phyloP scores from a whole-genome alignment of 2,888 invertebrate genomes.

The Trisateles emortualis region DNA sequence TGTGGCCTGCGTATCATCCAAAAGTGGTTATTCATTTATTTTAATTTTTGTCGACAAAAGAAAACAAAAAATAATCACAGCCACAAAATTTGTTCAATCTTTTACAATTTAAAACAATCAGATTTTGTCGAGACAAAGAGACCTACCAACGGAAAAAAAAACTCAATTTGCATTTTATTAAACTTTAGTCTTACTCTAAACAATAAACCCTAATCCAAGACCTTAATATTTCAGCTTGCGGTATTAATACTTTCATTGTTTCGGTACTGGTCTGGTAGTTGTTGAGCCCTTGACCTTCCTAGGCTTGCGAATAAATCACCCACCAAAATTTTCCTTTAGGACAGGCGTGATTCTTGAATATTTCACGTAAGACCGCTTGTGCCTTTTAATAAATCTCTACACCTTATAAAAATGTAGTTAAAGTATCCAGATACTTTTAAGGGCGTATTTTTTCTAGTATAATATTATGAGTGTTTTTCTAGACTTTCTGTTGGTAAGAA shows the following conservation, averaged over 20 bases:
- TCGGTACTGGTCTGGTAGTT: slow-evolving; percentile 4
- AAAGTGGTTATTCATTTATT: too few species aligned
- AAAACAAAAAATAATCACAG: neutral
- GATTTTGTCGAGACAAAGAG: neutral
- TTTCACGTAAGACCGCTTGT: slow-evolving; percentile 62
- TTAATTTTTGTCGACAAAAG: too few species aligned
- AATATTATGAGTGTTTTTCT: too few species aligned
- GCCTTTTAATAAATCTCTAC: slow-evolving; percentile 64
- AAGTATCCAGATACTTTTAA: slow-evolving; percentile 6
- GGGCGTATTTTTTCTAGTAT: neutral
- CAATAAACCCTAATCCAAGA: neutral
- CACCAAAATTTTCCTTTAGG: slow-evolving; percentile 59
- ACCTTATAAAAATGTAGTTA: slow-evolving; percentile 67
- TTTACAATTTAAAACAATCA: neutral
- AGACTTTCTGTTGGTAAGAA: too few species aligned
- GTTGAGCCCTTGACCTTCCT: slow-evolving; percentile 29
- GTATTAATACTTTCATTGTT: slow-evolving; percentile 32
- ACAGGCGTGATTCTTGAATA: slow-evolving; percentile 71
- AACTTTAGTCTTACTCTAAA: neutral
- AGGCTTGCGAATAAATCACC: slow-evolving; percentile 67
- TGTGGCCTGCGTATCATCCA: too few species aligned
- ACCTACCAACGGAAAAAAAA: neutral
- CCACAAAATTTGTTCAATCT: neutral
- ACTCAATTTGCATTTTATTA: slow-evolving; percentile 7
- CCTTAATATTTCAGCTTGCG: slow-evolving; percentile 6